Evolutionary conservation across 92 coral and sea anemone genomes (phyloP).

Genomic region (Actinernus sp.): DNA sequence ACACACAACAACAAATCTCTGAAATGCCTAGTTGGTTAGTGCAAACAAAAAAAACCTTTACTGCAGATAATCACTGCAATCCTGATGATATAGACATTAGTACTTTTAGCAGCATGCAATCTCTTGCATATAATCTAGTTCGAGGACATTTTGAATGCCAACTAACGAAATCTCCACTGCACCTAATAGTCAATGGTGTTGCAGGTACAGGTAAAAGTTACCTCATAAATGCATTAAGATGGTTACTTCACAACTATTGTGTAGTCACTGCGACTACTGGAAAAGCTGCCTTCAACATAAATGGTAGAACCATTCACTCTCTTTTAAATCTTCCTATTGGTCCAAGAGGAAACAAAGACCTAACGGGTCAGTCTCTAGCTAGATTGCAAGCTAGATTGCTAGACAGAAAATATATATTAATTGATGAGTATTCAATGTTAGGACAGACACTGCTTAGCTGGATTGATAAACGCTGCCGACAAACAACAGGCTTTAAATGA

Average conservation of each 20-base stretch:
- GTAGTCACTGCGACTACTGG: no score
- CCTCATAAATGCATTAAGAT: slow-evolving; percentile 70
- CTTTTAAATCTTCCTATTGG: slow-evolving; percentile 72
- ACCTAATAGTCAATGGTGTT: slow-evolving; percentile 59
- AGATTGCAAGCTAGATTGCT: no score
- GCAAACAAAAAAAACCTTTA: slow-evolving; percentile 28
- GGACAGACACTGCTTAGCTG: no score
- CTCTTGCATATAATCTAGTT: slow-evolving; percentile 64
- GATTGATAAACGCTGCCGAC: slow-evolving; percentile 37
- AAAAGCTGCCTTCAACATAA: slow-evolving; percentile 73
- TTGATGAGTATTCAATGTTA: no score
- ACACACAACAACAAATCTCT: no score
- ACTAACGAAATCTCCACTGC: slow-evolving; percentile 51
- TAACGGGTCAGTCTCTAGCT: slow-evolving; percentile 57
- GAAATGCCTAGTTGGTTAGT: slow-evolving; percentile 78
- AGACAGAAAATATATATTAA: no score
- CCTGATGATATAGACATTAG: slow-evolving; percentile 47
- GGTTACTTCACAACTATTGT: slow-evolving; percentile 53
- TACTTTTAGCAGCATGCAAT: slow-evolving; percentile 76
- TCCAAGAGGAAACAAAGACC: no score
- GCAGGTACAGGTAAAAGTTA: no score
- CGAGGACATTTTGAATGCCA: slow-evolving; percentile 40
- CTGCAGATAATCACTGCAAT: slow-evolving; percentile 15
- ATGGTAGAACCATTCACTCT: slow-evolving; percentile 69
- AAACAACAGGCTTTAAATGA: slow-evolving; percentile 57